phyloP scores from a whole-genome alignment of 2,797 vertebrate genomes.

The Stomatorhinus walkeri region DNA sequence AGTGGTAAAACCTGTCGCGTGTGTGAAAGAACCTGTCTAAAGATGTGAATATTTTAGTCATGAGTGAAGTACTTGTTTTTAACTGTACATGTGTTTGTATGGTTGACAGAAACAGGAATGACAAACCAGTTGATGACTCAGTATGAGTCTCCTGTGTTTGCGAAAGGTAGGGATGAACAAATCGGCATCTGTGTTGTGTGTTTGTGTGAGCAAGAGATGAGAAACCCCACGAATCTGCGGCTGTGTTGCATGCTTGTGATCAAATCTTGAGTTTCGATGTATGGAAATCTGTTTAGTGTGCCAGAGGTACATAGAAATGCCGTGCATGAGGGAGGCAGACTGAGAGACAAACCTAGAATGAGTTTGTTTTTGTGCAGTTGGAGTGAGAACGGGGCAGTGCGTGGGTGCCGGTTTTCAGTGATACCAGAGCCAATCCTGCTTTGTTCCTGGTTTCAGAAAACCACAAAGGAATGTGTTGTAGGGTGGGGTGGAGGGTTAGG shows the following conservation, averaged over 20 bases:
- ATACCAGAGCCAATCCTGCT: conserved; percentile 9
- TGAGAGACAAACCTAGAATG: neutral
- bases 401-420: neutral
- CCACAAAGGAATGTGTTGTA: neutral
- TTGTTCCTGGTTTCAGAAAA: neutral
- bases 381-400: neutral
- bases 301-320: neutral
- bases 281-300: neutral
- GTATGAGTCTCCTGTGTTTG: neutral
- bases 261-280: neutral
- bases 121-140: conserved; percentile 7
- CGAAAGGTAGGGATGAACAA: neutral
- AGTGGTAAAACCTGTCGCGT: neutral
- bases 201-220: neutral
- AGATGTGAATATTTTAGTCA: conserved; percentile 9
- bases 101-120: neutral
- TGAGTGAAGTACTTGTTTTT: neutral
- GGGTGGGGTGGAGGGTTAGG: conserved; percentile 1
- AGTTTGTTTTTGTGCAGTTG: neutral
- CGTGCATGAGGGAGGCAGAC: neutral
- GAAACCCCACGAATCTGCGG: neutral
- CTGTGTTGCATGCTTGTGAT: neutral
- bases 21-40: neutral
- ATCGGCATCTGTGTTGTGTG: neutral
- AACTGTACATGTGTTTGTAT: neutral